Conservation (phyloP, 2,888 invertebrate species). For the Caenorhabditis zanzibari region DNA sequence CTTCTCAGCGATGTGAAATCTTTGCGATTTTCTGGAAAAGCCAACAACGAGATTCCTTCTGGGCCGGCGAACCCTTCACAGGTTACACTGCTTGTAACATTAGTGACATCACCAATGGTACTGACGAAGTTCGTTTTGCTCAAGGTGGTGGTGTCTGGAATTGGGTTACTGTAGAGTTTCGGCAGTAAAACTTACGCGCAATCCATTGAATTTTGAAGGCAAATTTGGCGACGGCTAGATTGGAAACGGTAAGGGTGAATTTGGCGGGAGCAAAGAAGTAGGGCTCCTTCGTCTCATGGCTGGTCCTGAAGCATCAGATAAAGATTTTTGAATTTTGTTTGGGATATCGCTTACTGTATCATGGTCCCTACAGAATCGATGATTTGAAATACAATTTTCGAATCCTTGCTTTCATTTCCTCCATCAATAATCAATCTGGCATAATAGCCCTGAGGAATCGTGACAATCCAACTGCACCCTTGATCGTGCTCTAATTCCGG, state of each 20-base stretch:
- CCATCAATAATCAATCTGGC: slow-evolving; percentile 34
- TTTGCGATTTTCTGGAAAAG: slow-evolving; percentile 10
- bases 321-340: no score
- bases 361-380: slow-evolving; percentile 26
- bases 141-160: no score
- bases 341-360: no score
- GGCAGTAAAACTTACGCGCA: background rate
- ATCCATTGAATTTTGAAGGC: slow-evolving; percentile 37
- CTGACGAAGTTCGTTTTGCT: no score
- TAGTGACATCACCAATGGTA: no score
- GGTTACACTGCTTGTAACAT: no score
- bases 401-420: background rate
- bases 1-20: slow-evolving; percentile 29
- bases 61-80: background rate
- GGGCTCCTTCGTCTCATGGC: slow-evolving; percentile 9
- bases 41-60: slow-evolving; percentile 7
- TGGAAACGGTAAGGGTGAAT: slow-evolving; percentile 24
- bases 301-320: slow-evolving; percentile 7
- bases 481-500: slow-evolving; percentile 8
- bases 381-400: slow-evolving; percentile 10
- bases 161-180: no score
- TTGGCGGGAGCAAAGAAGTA: slow-evolving; percentile 31
- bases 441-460: slow-evolving; percentile 38
- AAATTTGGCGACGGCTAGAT: slow-evolving; percentile 15
- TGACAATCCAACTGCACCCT: slow-evolving; percentile 41